Percentiles rank a stretch among this genome's conserved stretches.
Conservation (phyloP, 1,140 invertebrate genomes). For the Drosophila parabipectinata region DNA sequence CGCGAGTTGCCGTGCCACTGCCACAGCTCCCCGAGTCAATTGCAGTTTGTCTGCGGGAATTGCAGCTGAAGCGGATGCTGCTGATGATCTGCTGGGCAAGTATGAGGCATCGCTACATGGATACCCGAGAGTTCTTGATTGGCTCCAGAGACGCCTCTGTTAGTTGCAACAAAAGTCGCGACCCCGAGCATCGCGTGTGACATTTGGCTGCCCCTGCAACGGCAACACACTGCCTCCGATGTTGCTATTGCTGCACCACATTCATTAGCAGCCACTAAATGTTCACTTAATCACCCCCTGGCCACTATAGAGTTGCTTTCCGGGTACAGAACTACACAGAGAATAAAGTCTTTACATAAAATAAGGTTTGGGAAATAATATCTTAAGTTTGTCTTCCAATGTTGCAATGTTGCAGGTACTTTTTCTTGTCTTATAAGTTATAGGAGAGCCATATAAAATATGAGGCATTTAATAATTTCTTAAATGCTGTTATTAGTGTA, state of each 20-base stretch:
- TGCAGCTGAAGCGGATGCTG: conserved; percentile 33
- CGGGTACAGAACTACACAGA: conserved; percentile 30
- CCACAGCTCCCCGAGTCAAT: conserved; percentile 48
- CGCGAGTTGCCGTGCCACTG: background rate
- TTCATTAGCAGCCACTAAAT: conserved; percentile 82
- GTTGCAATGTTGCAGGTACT: too few species aligned
- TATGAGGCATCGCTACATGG: conserved; percentile 20
- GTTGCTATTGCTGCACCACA: conserved; percentile 65
- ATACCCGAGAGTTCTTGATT: conserved; percentile 50
- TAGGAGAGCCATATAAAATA: too few species aligned
- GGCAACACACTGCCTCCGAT: conserved; percentile 19
- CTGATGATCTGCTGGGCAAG: conserved; percentile 30
- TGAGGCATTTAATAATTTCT: too few species aligned
- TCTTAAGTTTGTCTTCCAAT: too few species aligned
- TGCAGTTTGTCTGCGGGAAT: conserved; percentile 40
- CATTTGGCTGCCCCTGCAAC: conserved; percentile 62
- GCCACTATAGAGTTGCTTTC: conserved; percentile 50
- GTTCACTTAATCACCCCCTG: conserved; percentile 71
- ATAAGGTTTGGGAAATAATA: too few species aligned
- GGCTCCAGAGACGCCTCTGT: conserved; percentile 65
- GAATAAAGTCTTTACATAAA: background rate
- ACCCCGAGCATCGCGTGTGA: conserved; percentile 78
- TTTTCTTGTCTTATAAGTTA: too few species aligned
- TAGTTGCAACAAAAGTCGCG: conserved; percentile 53
- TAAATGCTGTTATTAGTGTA: conserved; percentile 21